Percentiles rank a stretch among this genome's conserved stretches.
phyloP scores from a whole-genome alignment of 2,113 vertebrate genomes.

The Aldabrachelys gigantea region DNA sequence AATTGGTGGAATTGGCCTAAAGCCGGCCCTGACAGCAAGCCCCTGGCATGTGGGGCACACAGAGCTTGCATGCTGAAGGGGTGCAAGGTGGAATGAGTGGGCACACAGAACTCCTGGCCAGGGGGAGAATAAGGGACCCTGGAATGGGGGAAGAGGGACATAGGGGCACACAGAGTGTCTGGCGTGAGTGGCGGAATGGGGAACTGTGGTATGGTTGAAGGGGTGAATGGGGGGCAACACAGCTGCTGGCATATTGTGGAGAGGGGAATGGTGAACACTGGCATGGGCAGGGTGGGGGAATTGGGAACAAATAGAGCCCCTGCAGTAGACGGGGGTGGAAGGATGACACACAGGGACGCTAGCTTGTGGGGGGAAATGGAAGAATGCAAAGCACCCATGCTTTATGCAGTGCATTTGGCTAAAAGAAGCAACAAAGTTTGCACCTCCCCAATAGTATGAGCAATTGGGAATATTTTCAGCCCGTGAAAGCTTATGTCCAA shows the following conservation, averaged over 20 bases:
- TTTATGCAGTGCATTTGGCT: not conserved
- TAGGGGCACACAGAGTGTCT: not conserved
- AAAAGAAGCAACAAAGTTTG: not conserved
- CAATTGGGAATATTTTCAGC: not conserved
- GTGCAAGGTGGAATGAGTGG: too few relatives aligned
- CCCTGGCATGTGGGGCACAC: too few relatives aligned
- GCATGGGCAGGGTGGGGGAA: not conserved
- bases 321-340: not conserved
- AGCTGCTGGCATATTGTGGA: not conserved
- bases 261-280: too few relatives aligned
- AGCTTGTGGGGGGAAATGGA: not conserved
- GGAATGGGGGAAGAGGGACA: too few relatives aligned
- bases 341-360: accelerated
- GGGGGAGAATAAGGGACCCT: too few relatives aligned
- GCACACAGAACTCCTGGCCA: too few relatives aligned
- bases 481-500: too few relatives aligned
- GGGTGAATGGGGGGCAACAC: not conserved
- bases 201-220: not conserved
- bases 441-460: not conserved
- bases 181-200: not conserved
- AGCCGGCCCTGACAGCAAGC: too few relatives aligned
- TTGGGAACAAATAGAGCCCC: not conserved
- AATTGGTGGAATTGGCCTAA: too few relatives aligned
- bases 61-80: too few relatives aligned
- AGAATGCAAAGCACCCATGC: not conserved